These are phyloP conservation scores for Microplitis demolitor DNA, from an alignment of 1,140 invertebrate species.

Conservation along the genomic window DNA sequence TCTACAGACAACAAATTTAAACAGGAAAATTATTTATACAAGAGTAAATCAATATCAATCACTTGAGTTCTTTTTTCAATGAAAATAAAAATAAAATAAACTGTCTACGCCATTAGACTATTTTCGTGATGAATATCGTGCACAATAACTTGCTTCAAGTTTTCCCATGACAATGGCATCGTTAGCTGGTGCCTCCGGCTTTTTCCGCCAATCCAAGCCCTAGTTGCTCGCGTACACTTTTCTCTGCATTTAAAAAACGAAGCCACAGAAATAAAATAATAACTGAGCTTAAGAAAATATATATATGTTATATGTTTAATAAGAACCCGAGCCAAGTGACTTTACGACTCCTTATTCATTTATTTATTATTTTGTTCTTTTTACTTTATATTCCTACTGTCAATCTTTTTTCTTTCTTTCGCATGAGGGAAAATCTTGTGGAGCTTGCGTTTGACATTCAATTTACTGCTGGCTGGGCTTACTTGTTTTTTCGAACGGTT, in stretches of 20 bases:
- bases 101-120: slow-evolving; percentile 8
- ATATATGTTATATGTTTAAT: neutral
- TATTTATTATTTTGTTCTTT: no score
- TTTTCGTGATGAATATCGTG: slow-evolving; percentile 41
- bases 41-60: neutral
- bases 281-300: neutral
- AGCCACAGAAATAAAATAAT: neutral
- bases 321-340: neutral
- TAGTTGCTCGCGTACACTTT: slow-evolving; percentile 11
- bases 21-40: no score
- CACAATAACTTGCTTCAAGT: slow-evolving; percentile 44
- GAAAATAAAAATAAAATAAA: neutral
- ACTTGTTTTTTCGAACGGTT: slow-evolving; percentile 20
- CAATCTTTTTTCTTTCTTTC: neutral
- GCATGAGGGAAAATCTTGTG: neutral
- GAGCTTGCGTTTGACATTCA: slow-evolving; percentile 28
- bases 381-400: neutral
- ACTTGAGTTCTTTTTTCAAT: neutral
- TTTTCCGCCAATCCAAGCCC: neutral
- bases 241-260: neutral
- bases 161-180: slow-evolving; percentile 55
- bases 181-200: slow-evolving; percentile 56
- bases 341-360: neutral
- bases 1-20: no score
- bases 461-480: slow-evolving; percentile 24